Evolutionary conservation across 2,888 invertebrate genomes (phyloP).

Genomic region (Bibio marci): DNA sequence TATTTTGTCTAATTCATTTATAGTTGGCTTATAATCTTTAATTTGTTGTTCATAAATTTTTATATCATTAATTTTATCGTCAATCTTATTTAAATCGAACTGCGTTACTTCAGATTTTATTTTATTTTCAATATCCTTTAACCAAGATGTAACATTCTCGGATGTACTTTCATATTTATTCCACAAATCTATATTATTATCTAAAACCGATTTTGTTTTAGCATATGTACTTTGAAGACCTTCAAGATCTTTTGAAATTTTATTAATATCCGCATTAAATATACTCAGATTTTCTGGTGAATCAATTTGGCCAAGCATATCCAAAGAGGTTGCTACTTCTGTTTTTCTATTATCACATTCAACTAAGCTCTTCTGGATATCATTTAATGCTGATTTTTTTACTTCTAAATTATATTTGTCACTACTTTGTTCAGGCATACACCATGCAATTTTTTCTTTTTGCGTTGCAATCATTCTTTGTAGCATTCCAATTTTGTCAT

Average conservation of each 20-base stretch:
- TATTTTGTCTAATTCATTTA: conserved; percentile 46
- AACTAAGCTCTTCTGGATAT: conserved; percentile 52
- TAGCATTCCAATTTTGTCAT: conserved; percentile 65
- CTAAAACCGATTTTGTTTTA: conserved; percentile 46
- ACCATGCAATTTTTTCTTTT: conserved; percentile 83
- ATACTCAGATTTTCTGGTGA: conserved; percentile 48
- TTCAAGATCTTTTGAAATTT: conserved; percentile 52
- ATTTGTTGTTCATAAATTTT: conserved; percentile 44
- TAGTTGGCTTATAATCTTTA: conserved; percentile 41
- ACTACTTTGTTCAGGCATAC: conserved; percentile 71
- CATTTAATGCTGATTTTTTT: conserved; percentile 62
- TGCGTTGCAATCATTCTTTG: conserved; percentile 64
- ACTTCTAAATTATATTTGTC: conserved; percentile 87
- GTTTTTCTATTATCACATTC: conserved; percentile 50
- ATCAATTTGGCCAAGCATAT: conserved; percentile 55
- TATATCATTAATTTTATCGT: conserved; percentile 50
- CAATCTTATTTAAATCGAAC: conserved; percentile 47
- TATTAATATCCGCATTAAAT: conserved; percentile 49
- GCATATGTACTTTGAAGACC: conserved; percentile 48
- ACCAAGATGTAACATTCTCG: conserved; percentile 56
- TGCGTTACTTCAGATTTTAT: conserved; percentile 57
- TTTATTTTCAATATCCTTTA: conserved; percentile 62
- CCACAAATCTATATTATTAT: conserved; percentile 59
- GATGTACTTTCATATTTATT: conserved; percentile 61
- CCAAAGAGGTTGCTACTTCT: conserved; percentile 53